phyloP scores from a whole-genome alignment of 2,113 vertebrate genomes.

The Plestiodon gilberti region DNA sequence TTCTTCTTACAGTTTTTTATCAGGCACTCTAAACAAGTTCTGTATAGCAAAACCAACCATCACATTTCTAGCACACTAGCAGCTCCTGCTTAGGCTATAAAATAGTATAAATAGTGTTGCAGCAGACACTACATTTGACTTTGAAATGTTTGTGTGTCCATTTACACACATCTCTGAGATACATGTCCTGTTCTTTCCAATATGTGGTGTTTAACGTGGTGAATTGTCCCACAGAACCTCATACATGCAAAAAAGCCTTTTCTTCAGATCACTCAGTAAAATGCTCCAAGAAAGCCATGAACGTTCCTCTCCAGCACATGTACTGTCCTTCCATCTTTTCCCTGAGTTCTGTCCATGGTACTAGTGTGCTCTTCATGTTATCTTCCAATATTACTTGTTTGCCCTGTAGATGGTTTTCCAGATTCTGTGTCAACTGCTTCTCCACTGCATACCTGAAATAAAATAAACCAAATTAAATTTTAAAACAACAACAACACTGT shows the following conservation, averaged over 20 bases:
- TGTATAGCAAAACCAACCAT: background rate
- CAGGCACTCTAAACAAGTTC: background rate
- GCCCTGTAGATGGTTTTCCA: background rate
- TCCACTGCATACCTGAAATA: background rate
- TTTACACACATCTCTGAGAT: background rate
- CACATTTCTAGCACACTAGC: background rate
- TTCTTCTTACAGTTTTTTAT: background rate
- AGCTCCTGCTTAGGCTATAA: background rate
- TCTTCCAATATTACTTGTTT: background rate
- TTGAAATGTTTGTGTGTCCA: background rate
- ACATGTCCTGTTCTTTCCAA: background rate
- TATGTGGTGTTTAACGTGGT: background rate
- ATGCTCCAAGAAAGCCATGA: background rate
- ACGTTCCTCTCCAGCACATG: too few species aligned
- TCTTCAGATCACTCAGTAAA: background rate
- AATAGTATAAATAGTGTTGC: background rate
- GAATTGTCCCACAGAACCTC: background rate
- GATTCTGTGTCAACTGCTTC: background rate
- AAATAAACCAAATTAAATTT: conserved; percentile 4
- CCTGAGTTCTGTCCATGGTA: conserved; percentile 1
- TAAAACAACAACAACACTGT: background rate
- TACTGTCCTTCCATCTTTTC: background rate
- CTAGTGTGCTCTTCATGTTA: background rate
- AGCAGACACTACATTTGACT: background rate
- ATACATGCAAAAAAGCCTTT: background rate